Conservation (phyloP, 2,888 invertebrate species). For the Eupeodes latifasciatus region DNA sequence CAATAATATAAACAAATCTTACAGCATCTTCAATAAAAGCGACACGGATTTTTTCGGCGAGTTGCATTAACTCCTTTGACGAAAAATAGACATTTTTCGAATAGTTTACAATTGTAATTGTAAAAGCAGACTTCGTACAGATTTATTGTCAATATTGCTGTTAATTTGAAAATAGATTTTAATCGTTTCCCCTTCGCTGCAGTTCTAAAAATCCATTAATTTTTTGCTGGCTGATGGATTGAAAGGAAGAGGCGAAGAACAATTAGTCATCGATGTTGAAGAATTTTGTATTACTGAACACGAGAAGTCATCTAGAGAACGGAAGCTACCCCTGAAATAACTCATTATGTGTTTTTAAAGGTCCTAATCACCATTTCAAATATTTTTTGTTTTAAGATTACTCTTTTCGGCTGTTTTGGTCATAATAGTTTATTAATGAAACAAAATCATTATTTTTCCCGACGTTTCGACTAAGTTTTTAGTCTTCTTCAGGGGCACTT, state of each 20-base stretch:
- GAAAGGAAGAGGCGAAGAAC: background rate
- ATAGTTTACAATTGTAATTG: too few relatives aligned
- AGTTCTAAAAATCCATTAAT: slow-evolving; percentile 1
- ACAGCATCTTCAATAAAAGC: slow-evolving; percentile 9
- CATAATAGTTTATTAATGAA: too few relatives aligned
- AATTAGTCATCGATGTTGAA: slow-evolving; percentile 3
- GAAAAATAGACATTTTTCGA: slow-evolving; percentile 5
- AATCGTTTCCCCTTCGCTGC: background rate
- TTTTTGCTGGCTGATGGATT: background rate
- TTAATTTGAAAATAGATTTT: background rate
- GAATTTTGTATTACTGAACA: background rate
- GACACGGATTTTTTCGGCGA: background rate
- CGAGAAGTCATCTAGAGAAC: background rate
- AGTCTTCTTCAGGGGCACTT: too few relatives aligned
- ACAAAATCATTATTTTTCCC: too few relatives aligned
- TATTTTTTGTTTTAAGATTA: too few relatives aligned
- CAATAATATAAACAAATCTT: background rate
- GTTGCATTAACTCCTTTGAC: slow-evolving; percentile 4
- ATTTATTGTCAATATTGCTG: slow-evolving; percentile 1
- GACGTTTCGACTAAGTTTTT: too few relatives aligned
- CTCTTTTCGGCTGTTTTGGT: too few relatives aligned
- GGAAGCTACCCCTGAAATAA: too few relatives aligned
- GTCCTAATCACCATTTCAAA: too few relatives aligned
- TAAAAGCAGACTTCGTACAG: background rate
- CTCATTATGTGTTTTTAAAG: too few relatives aligned